Evolutionary conservation across 1,140 invertebrate genomes (phyloP).

Genomic region (Dinothrombium tinctorium): DNA sequence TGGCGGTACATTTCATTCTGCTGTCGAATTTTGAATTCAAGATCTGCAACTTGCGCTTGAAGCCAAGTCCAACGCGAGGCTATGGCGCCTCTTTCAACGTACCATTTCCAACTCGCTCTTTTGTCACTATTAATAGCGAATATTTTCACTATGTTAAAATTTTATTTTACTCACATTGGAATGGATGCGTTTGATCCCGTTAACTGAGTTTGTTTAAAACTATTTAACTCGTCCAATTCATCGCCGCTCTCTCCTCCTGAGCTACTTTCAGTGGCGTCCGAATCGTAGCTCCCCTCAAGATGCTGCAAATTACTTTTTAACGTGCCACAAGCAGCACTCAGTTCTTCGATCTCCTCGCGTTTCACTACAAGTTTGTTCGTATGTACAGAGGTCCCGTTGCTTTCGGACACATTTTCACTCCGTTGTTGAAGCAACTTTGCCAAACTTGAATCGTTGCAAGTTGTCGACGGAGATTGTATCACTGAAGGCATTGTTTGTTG

Average conservation of each 20-base stretch:
- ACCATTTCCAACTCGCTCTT: conserved; percentile 60
- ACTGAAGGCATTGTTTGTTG: too few relatives aligned
- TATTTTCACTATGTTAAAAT: neutral
- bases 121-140: conserved; percentile 20
- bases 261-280: conserved; percentile 74
- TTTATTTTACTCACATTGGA: neutral
- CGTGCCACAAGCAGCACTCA: conserved; percentile 6
- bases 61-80: conserved; percentile 74
- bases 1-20: conserved; percentile 42
- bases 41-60: conserved; percentile 63
- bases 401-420: too few relatives aligned
- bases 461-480: too few relatives aligned
- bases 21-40: conserved; percentile 73
- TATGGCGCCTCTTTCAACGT: conserved; percentile 46
- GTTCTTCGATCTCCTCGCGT: conserved; percentile 4
- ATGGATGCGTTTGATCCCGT: neutral
- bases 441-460: too few relatives aligned
- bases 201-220: neutral
- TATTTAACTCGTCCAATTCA: conserved; percentile 31
- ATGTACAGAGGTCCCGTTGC: too few relatives aligned
- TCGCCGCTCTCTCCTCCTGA: conserved; percentile 81
- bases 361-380: too few relatives aligned
- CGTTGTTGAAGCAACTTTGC: too few relatives aligned
- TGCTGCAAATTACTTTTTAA: conserved; percentile 10
- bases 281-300: conserved; percentile 30